These are phyloP conservation scores for Formicarius rufipectus DNA, from an alignment of 2,113 vertebrate genomes.

Conservation along the genomic window DNA sequence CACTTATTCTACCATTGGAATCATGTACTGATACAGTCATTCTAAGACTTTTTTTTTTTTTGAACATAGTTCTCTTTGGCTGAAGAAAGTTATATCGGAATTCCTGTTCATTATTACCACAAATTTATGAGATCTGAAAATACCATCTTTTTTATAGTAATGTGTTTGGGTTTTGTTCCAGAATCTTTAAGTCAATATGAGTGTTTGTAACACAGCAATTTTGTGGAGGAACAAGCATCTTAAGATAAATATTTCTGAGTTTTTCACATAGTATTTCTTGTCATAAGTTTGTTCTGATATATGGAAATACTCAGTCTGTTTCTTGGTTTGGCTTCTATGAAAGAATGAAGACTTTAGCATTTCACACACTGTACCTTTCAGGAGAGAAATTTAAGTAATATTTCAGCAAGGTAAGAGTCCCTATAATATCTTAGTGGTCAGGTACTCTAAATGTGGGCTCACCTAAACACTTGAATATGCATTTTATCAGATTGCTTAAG, in stretches of 20 bases:
- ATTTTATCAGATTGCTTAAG: neutral
- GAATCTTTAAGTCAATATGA: neutral
- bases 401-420: neutral
- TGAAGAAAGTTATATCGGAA: neutral
- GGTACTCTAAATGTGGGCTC: neutral
- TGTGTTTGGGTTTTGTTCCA: neutral
- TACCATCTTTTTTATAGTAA: neutral
- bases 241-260: neutral
- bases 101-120: neutral
- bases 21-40: neutral
- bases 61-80: neutral
- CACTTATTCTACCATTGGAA: neutral
- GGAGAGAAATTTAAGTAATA: neutral
- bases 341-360: neutral
- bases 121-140: neutral
- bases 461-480: neutral
- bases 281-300: neutral
- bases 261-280: neutral
- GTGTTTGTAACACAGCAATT: neutral
- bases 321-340: neutral
- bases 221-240: neutral
- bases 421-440: neutral
- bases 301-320: neutral
- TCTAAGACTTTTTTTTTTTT: neutral
- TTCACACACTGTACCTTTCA: neutral